Evolutionary conservation across 2,113 vertebrate species (phyloP).

Genomic region (Aramus guarauna): DNA sequence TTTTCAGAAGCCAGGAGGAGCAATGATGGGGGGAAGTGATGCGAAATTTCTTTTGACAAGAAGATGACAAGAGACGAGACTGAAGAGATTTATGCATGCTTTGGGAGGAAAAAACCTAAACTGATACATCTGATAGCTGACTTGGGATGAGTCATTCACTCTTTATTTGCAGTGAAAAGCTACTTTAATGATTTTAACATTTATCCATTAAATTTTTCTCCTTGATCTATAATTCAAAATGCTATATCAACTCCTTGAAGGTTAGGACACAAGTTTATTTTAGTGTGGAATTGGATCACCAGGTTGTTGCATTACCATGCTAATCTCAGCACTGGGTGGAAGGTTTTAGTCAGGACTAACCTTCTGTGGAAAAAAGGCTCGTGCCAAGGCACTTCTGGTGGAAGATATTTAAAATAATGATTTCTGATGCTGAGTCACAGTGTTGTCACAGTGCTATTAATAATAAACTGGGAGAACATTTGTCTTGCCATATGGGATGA

Average conservation of each 20-base stretch:
- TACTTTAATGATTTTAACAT: slow-evolving; percentile 69
- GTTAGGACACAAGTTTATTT: slow-evolving; percentile 50
- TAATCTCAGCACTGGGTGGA: neutral
- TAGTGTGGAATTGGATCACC: slow-evolving; percentile 37
- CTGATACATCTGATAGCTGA: slow-evolving; percentile 52
- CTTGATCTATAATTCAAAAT: slow-evolving; percentile 69
- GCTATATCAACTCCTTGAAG: slow-evolving; percentile 7
- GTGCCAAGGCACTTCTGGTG: neutral
- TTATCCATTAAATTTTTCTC: slow-evolving; percentile 61
- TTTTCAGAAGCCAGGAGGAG: slow-evolving; percentile 50
- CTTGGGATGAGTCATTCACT: slow-evolving; percentile 56
- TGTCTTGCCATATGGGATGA: slow-evolving; percentile 50
- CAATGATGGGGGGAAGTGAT: slow-evolving; percentile 33
- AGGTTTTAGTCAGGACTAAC: neutral
- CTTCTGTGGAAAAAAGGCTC: neutral
- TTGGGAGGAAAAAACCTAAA: slow-evolving; percentile 55
- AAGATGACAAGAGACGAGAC: slow-evolving; percentile 57
- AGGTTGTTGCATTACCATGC: neutral
- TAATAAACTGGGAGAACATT: slow-evolving; percentile 48
- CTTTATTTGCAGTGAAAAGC: slow-evolving; percentile 65
- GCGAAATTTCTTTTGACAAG: slow-evolving; percentile 71
- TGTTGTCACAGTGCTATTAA: slow-evolving; percentile 24
- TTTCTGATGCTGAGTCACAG: slow-evolving; percentile 44
- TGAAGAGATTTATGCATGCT: slow-evolving; percentile 56
- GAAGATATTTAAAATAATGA: slow-evolving; percentile 51